Percentiles rank a stretch among this genome's conserved stretches.
Conservation (phyloP, 92 coral and sea anemone genomes). For the Micromussa lordhowensis region DNA sequence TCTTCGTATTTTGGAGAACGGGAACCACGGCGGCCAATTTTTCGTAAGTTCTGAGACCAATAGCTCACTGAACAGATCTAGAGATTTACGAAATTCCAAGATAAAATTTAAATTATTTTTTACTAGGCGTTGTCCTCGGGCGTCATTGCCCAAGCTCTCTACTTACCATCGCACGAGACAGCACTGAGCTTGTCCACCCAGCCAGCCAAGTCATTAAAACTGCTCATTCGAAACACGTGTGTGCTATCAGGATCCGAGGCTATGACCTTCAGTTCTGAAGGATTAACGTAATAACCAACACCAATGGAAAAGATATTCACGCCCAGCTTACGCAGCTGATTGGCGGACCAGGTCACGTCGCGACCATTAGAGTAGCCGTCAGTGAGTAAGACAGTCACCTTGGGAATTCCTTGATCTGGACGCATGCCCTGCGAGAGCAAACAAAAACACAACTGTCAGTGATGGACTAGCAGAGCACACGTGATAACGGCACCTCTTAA, state of each 20-base stretch:
- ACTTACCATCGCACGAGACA: conserved; percentile 96
- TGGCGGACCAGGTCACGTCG: conserved; percentile 48
- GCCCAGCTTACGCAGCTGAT: conserved; percentile 62
- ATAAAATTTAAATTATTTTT: too few species aligned
- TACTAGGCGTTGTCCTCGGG: too few species aligned
- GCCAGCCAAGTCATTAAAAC: conserved; percentile 76
- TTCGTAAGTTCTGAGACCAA: too few species aligned
- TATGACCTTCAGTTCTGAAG: conserved; percentile 65
- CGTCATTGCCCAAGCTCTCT: too few species aligned
- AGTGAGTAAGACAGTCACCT: conserved; percentile 81
- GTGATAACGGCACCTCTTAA: too few species aligned
- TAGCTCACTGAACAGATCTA: too few species aligned
- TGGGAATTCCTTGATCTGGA: conserved; percentile 88
- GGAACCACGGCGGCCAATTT: too few species aligned
- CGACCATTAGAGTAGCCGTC: conserved; percentile 85
- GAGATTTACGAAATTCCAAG: too few species aligned
- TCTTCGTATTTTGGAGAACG: too few species aligned
- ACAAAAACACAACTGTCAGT: not conserved
- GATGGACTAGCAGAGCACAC: not conserved
- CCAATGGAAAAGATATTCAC: conserved; percentile 92
- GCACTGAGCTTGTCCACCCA: conserved; percentile 96
- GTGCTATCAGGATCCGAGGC: conserved; percentile 90
- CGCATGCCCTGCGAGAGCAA: conserved; percentile 83
- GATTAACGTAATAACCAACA: conserved; percentile 63
- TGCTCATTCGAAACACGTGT: conserved; percentile 79